phyloP scores from a whole-genome alignment of 2,797 vertebrate species.

The Cuculus canorus region DNA sequence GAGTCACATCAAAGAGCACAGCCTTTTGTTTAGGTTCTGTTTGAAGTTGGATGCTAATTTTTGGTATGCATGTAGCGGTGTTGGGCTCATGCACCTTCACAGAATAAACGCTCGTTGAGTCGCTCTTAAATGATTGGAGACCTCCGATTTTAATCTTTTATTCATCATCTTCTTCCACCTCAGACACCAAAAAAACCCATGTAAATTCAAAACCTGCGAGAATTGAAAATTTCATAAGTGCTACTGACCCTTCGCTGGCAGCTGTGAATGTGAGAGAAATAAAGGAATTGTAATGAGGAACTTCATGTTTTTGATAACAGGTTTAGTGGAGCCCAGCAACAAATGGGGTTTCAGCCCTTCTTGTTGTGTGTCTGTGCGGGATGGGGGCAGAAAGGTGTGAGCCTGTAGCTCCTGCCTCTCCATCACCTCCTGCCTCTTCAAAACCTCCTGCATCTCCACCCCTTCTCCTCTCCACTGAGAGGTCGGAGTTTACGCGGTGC shows the following conservation, averaged over 20 bases:
- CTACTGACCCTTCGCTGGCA: conserved; percentile 60
- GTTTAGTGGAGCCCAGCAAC: not conserved
- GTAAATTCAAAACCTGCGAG: conserved; percentile 68
- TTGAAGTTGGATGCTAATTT: conserved; percentile 51
- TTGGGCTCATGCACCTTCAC: conserved; percentile 8
- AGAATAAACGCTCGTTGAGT: conserved; percentile 64
- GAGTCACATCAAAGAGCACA: conserved; percentile 12
- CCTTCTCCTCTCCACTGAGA: not conserved
- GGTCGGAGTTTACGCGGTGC: fast-evolving
- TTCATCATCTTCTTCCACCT: conserved; percentile 74
- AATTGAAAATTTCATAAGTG: conserved; percentile 51
- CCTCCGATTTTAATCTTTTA: conserved; percentile 77
- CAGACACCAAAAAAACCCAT: conserved; percentile 55
- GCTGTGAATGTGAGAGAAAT: not conserved
- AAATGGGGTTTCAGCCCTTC: not conserved
- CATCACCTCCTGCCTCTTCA: not conserved
- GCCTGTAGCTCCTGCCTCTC: not conserved
- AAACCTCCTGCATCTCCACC: not conserved
- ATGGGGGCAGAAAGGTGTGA: no score
- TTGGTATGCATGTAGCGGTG: conserved; percentile 53
- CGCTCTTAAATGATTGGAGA: conserved; percentile 70
- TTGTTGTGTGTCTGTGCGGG: not conserved
- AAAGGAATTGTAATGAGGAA: conserved; percentile 37
- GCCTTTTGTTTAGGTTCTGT: conserved; percentile 17
- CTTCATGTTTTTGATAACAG: not conserved